A percentile compares a stretch with the other conserved stretches of the same genome.
These are phyloP conservation scores for Sycophila texana DNA, from an alignment of 2,888 invertebrate genomes.

Conservation along the genomic window DNA sequence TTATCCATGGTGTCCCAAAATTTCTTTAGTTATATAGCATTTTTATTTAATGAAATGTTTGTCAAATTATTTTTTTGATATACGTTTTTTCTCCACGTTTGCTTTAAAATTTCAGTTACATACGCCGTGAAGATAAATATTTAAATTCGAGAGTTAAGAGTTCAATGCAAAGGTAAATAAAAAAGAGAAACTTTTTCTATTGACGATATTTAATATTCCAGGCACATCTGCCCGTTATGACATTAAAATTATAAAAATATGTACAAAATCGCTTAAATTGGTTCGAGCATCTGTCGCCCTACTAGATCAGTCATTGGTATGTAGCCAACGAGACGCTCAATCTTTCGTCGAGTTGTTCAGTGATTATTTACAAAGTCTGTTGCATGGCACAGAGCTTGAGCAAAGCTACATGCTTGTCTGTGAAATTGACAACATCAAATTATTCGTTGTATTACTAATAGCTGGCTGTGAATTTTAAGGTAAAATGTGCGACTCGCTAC, in stretches of 20 bases:
- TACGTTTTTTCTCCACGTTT: too few relatives aligned
- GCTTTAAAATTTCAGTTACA: too few relatives aligned
- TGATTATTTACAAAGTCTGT: slow-evolving; percentile 36
- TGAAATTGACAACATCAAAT: background rate
- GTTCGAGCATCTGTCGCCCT: slow-evolving; percentile 23
- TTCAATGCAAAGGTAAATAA: too few relatives aligned
- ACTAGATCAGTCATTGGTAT: slow-evolving; percentile 49
- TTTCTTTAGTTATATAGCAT: too few relatives aligned
- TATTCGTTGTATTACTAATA: slow-evolving; percentile 6
- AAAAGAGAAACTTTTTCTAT: background rate
- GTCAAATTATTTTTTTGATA: too few relatives aligned
- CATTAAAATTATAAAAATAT: slow-evolving; percentile 50
- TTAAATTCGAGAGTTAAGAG: too few relatives aligned
- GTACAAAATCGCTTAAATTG: slow-evolving; percentile 33
- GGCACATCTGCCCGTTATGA: slow-evolving; percentile 1
- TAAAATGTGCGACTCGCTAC: slow-evolving; percentile 1
- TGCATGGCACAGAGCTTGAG: slow-evolving; percentile 20
- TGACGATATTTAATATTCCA: slow-evolving; percentile 45
- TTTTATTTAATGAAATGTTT: too few relatives aligned
- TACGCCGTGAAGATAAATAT: too few relatives aligned
- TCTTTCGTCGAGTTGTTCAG: background rate
- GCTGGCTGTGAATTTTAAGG: background rate
- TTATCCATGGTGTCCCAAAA: too few relatives aligned
- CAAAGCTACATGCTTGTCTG: slow-evolving; percentile 7
- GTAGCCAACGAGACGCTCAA: slow-evolving; percentile 17